phyloP scores from a whole-genome alignment of 1,140 invertebrate species.

The Drosophila parvula region DNA sequence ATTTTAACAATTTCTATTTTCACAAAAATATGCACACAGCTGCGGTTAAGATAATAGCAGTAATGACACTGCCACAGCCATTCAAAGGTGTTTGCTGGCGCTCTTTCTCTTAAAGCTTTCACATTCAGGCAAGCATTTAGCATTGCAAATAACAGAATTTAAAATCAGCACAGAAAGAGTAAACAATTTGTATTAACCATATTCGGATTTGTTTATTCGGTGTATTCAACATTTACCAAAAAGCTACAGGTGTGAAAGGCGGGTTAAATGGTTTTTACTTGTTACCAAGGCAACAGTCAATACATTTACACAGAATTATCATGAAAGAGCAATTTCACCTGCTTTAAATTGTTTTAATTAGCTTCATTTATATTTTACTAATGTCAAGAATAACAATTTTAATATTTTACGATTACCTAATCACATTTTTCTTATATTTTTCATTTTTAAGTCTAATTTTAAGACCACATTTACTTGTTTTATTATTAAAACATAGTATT shows the following conservation, averaged over 20 bases:
- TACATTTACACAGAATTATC: neutral
- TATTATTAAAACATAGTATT: neutral
- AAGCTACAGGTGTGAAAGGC: conserved; percentile 13
- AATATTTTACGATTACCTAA: neutral
- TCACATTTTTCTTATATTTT: neutral
- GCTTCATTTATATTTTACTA: neutral
- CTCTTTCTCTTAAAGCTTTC: conserved; percentile 14
- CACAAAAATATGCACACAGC: conserved; percentile 33
- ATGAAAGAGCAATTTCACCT: neutral
- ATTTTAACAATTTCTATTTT: conserved; percentile 72
- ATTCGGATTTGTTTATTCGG: neutral
- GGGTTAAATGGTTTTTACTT: neutral
- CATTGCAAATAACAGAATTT: neutral
- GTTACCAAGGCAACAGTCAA: conserved; percentile 8
- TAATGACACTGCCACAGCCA: conserved; percentile 13
- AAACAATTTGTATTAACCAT: neutral
- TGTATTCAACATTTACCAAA: neutral
- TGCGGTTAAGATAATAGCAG: conserved; percentile 32
- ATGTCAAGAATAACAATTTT: neutral
- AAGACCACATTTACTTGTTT: too few relatives aligned
- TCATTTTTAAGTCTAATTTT: too few relatives aligned
- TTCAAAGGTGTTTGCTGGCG: neutral
- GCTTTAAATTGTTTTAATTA: neutral
- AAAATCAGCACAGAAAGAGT: neutral
- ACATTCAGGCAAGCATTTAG: conserved; percentile 3